These are phyloP conservation scores for Parnassius glacialis DNA, from an alignment of 2,888 invertebrate genomes.

Conservation along the genomic window DNA sequence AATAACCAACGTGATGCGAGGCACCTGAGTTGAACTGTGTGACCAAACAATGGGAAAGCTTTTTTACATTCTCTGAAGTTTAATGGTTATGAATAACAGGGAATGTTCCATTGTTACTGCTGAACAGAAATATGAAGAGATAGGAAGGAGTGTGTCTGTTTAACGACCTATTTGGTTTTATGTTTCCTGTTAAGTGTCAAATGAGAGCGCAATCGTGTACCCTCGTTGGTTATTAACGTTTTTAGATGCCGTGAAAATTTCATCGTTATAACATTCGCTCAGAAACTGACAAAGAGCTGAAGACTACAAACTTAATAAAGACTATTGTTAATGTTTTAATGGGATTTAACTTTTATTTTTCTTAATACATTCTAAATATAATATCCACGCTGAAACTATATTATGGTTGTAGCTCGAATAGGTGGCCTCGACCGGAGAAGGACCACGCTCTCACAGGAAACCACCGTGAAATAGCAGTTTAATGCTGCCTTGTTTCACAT, in stretches of 20 bases:
- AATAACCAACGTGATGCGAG: conserved; percentile 27
- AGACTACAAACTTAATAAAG: too few species aligned
- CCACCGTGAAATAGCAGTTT: too few species aligned
- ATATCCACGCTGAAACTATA: too few species aligned
- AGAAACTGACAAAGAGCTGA: not conserved
- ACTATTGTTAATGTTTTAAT: too few species aligned
- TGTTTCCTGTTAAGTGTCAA: conserved; percentile 14
- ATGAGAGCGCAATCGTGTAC: conserved; percentile 7
- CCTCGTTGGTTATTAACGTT: conserved; percentile 9
- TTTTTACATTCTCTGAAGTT: conserved; percentile 6
- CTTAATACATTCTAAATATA: too few species aligned
- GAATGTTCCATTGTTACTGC: conserved; percentile 14
- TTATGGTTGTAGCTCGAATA: too few species aligned
- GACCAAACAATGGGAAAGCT: conserved; percentile 32
- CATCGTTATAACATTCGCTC: not conserved
- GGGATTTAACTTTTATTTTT: too few species aligned
- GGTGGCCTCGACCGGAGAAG: too few species aligned
- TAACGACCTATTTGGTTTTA: conserved; percentile 24
- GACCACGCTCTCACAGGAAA: too few species aligned
- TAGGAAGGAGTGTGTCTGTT: conserved; percentile 14
- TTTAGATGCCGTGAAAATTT: not conserved
- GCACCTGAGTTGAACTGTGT: conserved; percentile 30
- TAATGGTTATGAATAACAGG: conserved; percentile 13
- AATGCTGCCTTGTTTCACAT: too few species aligned
- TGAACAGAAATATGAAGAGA: conserved; percentile 22